phyloP scores from a whole-genome alignment of 2,888 invertebrate genomes.

The Noctuana brunneofusca region DNA sequence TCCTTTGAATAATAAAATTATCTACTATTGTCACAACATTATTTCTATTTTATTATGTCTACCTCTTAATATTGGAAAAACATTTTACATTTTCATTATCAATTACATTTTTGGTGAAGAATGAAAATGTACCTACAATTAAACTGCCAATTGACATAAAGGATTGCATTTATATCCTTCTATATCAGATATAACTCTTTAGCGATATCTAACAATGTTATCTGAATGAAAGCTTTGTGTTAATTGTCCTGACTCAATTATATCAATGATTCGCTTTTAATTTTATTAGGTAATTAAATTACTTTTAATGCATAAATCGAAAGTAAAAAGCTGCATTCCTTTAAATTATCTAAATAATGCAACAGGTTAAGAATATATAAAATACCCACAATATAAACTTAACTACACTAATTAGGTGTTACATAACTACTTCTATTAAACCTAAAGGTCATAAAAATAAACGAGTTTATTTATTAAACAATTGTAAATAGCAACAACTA shows the following conservation, averaged over 20 bases:
- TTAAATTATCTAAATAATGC: constrained; percentile 9
- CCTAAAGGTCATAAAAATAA: constrained; percentile 35
- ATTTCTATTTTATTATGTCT: not conserved
- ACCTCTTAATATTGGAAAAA: not conserved
- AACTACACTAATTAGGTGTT: constrained; percentile 27
- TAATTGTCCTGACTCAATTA: too few relatives aligned
- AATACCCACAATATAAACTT: constrained; percentile 30
- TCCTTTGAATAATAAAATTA: not conserved
- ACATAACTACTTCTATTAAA: constrained; percentile 25
- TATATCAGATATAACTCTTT: too few relatives aligned
- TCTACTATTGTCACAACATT: not conserved
- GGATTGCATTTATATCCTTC: too few relatives aligned
- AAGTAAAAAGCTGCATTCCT: constrained; percentile 1
- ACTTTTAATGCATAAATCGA: not conserved
- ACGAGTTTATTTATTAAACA: constrained; percentile 51
- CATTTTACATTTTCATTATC: not conserved
- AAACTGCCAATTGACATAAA: not conserved
- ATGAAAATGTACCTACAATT: too few relatives aligned
- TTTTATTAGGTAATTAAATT: too few relatives aligned
- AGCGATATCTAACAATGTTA: too few relatives aligned
- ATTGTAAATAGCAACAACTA: constrained; percentile 79
- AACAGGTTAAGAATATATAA: constrained; percentile 18
- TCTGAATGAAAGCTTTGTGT: too few relatives aligned
- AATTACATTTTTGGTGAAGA: not conserved
- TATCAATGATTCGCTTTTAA: too few relatives aligned